Evolutionary conservation across 2,113 vertebrate genomes (phyloP).

Genomic region (Ornithorhynchus anatinus): DNA sequence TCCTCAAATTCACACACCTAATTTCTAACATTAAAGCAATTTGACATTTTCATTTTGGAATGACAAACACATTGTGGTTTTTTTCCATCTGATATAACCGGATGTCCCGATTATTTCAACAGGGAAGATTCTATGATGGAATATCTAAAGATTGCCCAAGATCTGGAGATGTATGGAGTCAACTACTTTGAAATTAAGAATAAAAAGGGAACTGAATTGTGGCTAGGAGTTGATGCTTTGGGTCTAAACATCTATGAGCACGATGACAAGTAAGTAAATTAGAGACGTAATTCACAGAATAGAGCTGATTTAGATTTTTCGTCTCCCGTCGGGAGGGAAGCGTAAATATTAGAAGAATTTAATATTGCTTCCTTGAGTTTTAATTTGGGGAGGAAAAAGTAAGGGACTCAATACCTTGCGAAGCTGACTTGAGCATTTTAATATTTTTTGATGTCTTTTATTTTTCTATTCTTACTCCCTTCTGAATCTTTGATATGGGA

Average conservation of each 20-base stretch:
- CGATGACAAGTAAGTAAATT: constrained; percentile 89
- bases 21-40: constrained; percentile 12
- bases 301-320: no score
- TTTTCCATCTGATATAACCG: constrained; percentile 6
- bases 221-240: constrained; percentile 95
- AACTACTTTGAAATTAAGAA: constrained; percentile 99
- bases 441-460: no score
- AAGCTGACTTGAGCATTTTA: no score
- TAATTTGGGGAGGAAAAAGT: no score
- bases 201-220: constrained; percentile 96
- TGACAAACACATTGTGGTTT: background rate
- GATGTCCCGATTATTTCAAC: constrained; percentile 49
- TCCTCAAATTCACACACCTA: background rate
- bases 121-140: constrained; percentile 99
- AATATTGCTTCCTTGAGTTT: no score
- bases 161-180: constrained; percentile 97
- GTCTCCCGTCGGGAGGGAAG: no score
- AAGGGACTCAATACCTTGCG: no score
- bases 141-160: constrained; percentile 96
- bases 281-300: background rate
- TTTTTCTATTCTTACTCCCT: no score
- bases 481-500: no score
- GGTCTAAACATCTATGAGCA: constrained; percentile 98
- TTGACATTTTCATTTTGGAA: constrained; percentile 9
- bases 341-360: no score